phyloP scores from a whole-genome alignment of 2,888 invertebrate species.

The Odontomyia ornata region DNA sequence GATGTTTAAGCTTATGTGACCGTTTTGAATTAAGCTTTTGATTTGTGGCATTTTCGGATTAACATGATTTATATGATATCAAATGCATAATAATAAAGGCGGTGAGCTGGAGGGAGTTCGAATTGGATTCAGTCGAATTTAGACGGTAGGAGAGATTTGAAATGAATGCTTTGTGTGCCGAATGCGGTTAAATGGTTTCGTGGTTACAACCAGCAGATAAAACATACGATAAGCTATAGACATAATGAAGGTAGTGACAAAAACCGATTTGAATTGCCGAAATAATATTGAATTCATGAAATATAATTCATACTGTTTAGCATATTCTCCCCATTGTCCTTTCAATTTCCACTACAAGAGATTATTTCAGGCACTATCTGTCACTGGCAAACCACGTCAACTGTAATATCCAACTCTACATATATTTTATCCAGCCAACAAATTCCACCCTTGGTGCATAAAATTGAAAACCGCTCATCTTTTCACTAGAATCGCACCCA shows the following conservation, averaged over 20 bases:
- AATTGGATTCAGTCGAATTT: neutral
- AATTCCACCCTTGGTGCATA: neutral
- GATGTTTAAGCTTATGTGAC: slow-evolving; percentile 31
- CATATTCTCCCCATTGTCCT: neutral
- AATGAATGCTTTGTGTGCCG: neutral
- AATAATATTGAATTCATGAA: neutral
- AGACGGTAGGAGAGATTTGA: neutral
- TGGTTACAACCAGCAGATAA: neutral
- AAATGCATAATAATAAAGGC: slow-evolving; percentile 28
- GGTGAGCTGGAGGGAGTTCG: slow-evolving; percentile 5
- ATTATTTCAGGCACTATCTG: neutral
- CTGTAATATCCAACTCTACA: slow-evolving; percentile 8
- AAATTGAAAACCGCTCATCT: slow-evolving; percentile 39
- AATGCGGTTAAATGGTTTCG: neutral
- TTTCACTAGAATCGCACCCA: neutral
- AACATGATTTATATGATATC: slow-evolving; percentile 36
- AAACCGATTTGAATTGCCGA: neutral
- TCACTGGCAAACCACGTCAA: neutral
- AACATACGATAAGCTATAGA: neutral
- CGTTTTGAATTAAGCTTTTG: slow-evolving; percentile 39
- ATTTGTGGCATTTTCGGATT: slow-evolving; percentile 41
- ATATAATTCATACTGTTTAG: neutral
- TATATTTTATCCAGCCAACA: slow-evolving; percentile 21
- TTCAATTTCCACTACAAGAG: neutral
- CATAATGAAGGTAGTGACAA: neutral